phyloP scores from a whole-genome alignment of 2,888 invertebrate species.

The Trichogramma dendrolimi region DNA sequence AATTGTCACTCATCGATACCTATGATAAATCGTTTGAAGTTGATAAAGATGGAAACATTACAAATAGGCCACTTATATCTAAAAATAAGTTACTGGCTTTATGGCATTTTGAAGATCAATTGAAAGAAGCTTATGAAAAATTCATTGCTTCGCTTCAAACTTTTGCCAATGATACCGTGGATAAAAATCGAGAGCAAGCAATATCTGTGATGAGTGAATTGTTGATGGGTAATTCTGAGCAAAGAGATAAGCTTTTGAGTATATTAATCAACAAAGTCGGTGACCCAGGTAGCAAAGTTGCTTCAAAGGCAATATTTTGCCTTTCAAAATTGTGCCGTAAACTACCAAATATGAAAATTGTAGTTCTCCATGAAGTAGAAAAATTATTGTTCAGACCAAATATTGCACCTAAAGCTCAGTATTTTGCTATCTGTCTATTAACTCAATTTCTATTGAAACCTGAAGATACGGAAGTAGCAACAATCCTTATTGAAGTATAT shows the following conservation, averaged over 20 bases:
- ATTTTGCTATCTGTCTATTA: conserved; percentile 88
- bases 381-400: conserved; percentile 85
- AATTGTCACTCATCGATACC: conserved; percentile 60
- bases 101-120: conserved; percentile 87
- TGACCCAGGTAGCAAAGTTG: conserved; percentile 84
- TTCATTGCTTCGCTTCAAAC: conserved; percentile 71
- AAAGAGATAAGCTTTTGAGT: conserved; percentile 76
- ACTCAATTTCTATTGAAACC: conserved; percentile 76
- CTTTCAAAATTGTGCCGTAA: conserved; percentile 75
- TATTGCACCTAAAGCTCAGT: conserved; percentile 80
- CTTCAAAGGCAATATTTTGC: conserved; percentile 82
- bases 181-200: conserved; percentile 76
- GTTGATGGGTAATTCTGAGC: conserved; percentile 74
- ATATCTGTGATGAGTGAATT: conserved; percentile 71
- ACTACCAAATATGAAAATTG: conserved; percentile 88
- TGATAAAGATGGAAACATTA: conserved; percentile 22
- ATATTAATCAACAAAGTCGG: conserved; percentile 92
- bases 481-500: conserved; percentile 83
- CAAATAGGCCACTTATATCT: conserved; percentile 50
- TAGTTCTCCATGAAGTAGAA: conserved; percentile 84
- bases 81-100: conserved; percentile 64
- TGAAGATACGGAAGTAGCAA: conserved; percentile 72
- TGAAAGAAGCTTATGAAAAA: conserved; percentile 73
- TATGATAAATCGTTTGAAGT: conserved; percentile 46
- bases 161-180: conserved; percentile 74